Conservation (phyloP, 2,113 vertebrate genomes). For the Cyphomyrus discorhynchus region DNA sequence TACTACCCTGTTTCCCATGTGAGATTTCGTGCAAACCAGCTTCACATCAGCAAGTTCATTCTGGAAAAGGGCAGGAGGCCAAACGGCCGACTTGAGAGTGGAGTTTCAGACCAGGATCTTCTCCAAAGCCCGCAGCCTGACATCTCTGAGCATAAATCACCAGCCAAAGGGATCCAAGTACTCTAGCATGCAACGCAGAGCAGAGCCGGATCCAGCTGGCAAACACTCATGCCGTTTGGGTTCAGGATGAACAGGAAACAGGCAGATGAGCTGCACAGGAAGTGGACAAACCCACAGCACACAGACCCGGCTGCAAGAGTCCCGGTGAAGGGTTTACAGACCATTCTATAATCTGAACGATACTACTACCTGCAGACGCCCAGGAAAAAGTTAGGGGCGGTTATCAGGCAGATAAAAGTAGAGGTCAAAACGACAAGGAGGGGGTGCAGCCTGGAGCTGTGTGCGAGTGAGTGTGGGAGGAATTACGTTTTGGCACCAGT, state of each 20-base stretch:
- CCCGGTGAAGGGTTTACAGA: neutral
- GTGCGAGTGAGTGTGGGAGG: neutral
- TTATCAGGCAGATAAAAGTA: neutral
- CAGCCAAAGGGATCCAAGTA: neutral
- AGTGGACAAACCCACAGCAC: neutral
- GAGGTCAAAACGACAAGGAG: neutral
- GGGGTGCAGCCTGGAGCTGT: neutral
- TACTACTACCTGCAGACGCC: neutral
- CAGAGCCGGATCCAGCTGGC: too few species aligned
- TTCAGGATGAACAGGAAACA: neutral
- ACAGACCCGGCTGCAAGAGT: neutral
- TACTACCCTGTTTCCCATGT: neutral
- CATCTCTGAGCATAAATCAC: neutral
- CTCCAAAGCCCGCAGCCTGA: neutral
- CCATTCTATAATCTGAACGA: neutral
- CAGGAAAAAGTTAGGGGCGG: neutral
- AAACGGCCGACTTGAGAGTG: neutral
- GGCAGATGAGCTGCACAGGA: slow-evolving; percentile 18
- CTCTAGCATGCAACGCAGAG: slow-evolving; percentile 7
- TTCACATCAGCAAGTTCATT: neutral
- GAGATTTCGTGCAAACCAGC: neutral
- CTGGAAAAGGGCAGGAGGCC: neutral
- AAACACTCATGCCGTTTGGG: slow-evolving; percentile 11
- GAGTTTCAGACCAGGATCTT: neutral
- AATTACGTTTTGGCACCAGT: neutral